Evolutionary conservation across 1,140 invertebrate genomes (phyloP), one percentile per base, ranked within the genome.

Genomic region (Theocolax elegans): DNA sequence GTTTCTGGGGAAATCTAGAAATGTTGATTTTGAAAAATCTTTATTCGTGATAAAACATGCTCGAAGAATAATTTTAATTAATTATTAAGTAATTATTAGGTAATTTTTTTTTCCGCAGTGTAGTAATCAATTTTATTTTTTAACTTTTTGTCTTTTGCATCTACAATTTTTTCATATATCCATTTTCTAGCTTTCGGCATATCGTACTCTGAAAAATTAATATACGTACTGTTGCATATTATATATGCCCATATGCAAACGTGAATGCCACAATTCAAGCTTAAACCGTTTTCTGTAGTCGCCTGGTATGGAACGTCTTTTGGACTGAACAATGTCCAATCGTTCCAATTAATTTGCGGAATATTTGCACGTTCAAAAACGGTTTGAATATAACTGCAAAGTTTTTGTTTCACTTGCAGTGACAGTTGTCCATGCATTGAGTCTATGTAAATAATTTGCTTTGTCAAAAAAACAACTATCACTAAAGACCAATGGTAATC

Each of bases 181-280:
- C 46, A 48, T 17, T 17, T 48, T 3, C 3, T 13, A n/a, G 17
- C 46, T 48, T 48, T n/a, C 8, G 19, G 46, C 46, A 48, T 48
- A 17, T 48, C 46, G 19, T 48, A 19, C 19, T 48, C 46, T 7
- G 46, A 17, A 48, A 48, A 48, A 17, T n/a, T 7, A 17, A 48
- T 7, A 19, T 1, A 9, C 1, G 15, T 48, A 21, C 46, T 21
- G 2, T 13, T n/a, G 17, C 46, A 48, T 48, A 48, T 21, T 48
- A 48, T 48, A 48, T 48, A 48, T 48, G 46, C 46, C 46, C 46
- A 48, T 17, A 48, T 17, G 19, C 46, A 48, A 17, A 48, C 15
- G 19, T 48, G 46, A 3, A 48, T 17, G 15, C 46, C 46, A 17
- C 46, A 48, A 48, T 21, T 48, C 15, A 48, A 13, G 19, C 46